These are phyloP conservation scores for Antrozous pallidus DNA, from an alignment of 2,797 vertebrate genomes.

Conservation along the genomic window DNA sequence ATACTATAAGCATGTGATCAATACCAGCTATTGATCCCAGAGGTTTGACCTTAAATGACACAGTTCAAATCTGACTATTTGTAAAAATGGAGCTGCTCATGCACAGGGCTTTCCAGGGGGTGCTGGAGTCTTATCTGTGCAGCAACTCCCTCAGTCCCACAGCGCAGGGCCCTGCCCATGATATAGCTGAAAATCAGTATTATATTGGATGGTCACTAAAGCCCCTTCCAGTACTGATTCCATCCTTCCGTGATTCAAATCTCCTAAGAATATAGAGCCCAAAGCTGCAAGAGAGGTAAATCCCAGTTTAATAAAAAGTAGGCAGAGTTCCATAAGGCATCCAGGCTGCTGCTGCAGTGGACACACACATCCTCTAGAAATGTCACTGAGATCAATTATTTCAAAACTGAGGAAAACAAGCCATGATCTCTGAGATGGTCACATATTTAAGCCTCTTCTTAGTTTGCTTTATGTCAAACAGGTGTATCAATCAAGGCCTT, in stretches of 20 bases:
- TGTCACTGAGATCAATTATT: neutral
- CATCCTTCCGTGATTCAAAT: neutral
- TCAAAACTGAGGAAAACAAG: neutral
- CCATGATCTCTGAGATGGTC: neutral
- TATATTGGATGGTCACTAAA: neutral
- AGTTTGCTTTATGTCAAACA: neutral
- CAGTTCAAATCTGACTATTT: neutral
- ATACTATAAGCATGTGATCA: neutral
- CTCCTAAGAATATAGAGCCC: neutral
- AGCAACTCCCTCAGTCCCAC: neutral
- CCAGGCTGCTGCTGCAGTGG: too few species aligned
- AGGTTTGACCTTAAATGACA: neutral
- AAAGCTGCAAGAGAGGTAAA: neutral
- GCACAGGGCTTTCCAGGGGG: neutral
- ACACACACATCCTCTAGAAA: neutral
- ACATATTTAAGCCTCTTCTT: neutral
- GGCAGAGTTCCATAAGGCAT: neutral
- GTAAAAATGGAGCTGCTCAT: neutral
- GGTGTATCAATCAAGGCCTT: neutral
- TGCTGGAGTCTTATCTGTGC: neutral
- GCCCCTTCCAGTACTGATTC: neutral
- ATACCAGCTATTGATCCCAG: neutral
- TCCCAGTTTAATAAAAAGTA: neutral
- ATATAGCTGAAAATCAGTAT: neutral
- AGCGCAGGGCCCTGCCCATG: neutral